A percentile compares a stretch with the other conserved stretches of the same genome.
These are phyloP conservation scores for Taurulus bubalis DNA, from an alignment of 2,113 vertebrate genomes.

Conservation along the genomic window DNA sequence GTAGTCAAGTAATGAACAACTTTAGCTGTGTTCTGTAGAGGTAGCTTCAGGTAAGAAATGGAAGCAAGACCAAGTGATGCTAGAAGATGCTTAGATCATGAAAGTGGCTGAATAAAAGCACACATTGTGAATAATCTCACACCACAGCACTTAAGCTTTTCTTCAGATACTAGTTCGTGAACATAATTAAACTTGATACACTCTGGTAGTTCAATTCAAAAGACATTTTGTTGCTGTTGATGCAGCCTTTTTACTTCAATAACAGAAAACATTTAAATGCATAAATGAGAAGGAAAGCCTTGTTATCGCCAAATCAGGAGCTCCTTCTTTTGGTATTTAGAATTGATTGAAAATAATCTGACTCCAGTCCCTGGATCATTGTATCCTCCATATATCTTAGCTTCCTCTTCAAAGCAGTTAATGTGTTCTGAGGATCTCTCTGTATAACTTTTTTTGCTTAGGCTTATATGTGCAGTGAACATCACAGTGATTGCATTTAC, in stretches of 20 bases:
- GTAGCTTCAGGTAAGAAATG: not conserved
- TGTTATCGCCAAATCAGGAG: not conserved
- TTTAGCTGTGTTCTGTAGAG: not conserved
- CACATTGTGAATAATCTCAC: not conserved
- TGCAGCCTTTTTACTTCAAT: not conserved
- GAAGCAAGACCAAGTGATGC: not conserved
- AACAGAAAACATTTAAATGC: not conserved
- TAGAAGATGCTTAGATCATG: not conserved
- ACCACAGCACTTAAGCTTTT: not conserved
- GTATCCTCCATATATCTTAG: not conserved
- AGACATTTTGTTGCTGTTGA: not conserved
- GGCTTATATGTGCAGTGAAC: constrained; percentile 19
- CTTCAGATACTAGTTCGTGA: not conserved
- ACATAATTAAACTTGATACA: constrained; percentile 17
- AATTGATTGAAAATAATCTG: not conserved
- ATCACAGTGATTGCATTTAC: constrained; percentile 33
- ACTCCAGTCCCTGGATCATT: not conserved
- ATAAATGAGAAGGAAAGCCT: not conserved
- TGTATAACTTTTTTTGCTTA: constrained; percentile 21
- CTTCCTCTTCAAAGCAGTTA: not conserved
- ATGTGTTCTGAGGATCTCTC: not conserved
- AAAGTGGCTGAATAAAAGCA: constrained; percentile 7
- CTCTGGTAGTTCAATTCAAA: not conserved
- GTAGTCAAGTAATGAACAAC: not conserved
- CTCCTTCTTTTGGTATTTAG: not conserved